These are phyloP conservation scores for Charina bottae DNA, from an alignment of 2,113 vertebrate species.

Conservation along the genomic window DNA sequence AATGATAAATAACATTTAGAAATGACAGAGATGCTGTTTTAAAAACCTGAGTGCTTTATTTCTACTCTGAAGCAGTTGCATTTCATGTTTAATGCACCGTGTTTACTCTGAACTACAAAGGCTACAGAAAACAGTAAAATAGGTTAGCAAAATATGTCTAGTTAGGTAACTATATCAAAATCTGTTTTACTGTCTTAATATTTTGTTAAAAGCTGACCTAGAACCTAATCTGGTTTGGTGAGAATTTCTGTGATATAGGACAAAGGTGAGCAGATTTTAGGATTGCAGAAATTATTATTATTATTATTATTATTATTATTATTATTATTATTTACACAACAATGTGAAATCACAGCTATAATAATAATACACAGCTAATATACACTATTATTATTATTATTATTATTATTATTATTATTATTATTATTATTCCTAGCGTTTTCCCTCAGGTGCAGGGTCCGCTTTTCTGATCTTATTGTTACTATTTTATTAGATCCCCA, in stretches of 20 bases:
- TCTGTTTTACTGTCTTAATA: slow-evolving; percentile 21
- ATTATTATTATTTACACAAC: too few relatives aligned
- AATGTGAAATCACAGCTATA: too few relatives aligned
- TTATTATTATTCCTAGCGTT: too few relatives aligned
- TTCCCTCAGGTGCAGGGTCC: too few relatives aligned
- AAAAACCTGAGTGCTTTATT: slow-evolving; percentile 55
- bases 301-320: too few relatives aligned
- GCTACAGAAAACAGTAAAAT: slow-evolving; percentile 46
- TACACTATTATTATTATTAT: too few relatives aligned
- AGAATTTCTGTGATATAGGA: background rate
- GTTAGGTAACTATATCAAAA: slow-evolving; percentile 51
- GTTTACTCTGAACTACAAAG: slow-evolving; percentile 65
- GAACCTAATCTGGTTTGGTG: background rate
- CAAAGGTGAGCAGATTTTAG: background rate
- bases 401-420: too few relatives aligned
- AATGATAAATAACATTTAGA: slow-evolving; percentile 67
- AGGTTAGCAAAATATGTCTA: slow-evolving; percentile 42
- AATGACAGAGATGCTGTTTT: slow-evolving; percentile 62
- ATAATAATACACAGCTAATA: too few relatives aligned
- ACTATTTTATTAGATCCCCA: background rate
- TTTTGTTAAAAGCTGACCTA: slow-evolving; percentile 14
- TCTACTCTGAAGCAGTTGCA: slow-evolving; percentile 56
- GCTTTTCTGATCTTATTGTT: too few relatives aligned
- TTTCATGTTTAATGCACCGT: slow-evolving; percentile 71
- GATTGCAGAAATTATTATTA: background rate